These are phyloP conservation scores for Eugnorisma glareosa DNA, from an alignment of 2,888 invertebrate genomes.

Conservation along the genomic window DNA sequence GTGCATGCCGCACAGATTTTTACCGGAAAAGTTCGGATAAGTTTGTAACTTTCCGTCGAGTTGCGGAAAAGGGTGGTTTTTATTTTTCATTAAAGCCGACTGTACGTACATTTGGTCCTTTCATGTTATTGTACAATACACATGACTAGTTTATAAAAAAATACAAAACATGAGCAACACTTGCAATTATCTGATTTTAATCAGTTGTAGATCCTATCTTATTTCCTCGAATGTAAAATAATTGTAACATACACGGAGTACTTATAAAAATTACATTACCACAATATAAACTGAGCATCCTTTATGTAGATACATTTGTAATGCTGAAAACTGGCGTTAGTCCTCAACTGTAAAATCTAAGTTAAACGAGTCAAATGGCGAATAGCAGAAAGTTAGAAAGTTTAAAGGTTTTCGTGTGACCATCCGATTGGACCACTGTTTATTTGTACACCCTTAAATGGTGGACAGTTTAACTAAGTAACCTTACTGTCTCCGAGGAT, in stretches of 20 bases:
- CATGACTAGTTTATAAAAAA: slow-evolving; percentile 1
- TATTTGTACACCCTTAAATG: slow-evolving; percentile 52
- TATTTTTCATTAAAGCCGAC: slow-evolving; percentile 28
- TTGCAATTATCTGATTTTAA: slow-evolving; percentile 36
- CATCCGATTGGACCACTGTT: slow-evolving; percentile 35
- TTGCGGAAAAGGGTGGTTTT: slow-evolving; percentile 33
- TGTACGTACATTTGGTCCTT: neutral
- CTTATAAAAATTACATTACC: neutral
- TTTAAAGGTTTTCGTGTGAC: slow-evolving; percentile 64
- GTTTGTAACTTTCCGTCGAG: slow-evolving; percentile 44
- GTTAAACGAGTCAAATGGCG: slow-evolving; percentile 32
- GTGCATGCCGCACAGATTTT: slow-evolving; percentile 44
- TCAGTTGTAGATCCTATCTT: slow-evolving; percentile 42
- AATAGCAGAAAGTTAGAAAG: slow-evolving; percentile 53
- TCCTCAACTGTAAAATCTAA: slow-evolving; percentile 33
- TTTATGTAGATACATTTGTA: neutral
- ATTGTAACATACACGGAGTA: neutral
- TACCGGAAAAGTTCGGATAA: slow-evolving; percentile 45
- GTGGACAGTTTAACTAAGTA: slow-evolving; percentile 41
- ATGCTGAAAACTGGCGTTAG: neutral
- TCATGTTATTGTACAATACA: slow-evolving; percentile 16
- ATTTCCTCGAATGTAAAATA: slow-evolving; percentile 24
- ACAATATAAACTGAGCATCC: neutral
- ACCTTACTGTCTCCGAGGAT: neutral
- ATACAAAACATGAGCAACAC: neutral